phyloP scores from a whole-genome alignment of 2,888 invertebrate species.

The Scaptomyza parva region DNA sequence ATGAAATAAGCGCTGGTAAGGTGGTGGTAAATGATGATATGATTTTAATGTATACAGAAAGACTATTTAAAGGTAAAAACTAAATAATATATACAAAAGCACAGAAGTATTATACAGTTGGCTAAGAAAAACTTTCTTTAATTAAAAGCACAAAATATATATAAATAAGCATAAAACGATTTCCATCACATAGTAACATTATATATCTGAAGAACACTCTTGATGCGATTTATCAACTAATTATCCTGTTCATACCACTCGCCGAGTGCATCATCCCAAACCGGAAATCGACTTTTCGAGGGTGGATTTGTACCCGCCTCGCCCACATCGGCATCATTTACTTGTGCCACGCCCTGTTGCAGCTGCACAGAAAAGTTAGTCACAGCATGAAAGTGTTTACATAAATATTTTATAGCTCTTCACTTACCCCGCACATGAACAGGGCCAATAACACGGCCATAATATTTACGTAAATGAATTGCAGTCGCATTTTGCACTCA shows the following conservation, averaged over 20 bases:
- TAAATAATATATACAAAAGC: no score
- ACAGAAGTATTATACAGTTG: no score
- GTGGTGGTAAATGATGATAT: no score
- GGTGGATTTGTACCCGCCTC: conserved; percentile 36
- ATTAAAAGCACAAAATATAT: no score
- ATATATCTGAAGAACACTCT: background rate
- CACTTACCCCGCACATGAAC: conserved; percentile 36
- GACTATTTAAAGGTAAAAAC: no score
- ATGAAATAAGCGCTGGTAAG: background rate
- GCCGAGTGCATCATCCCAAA: conserved; percentile 72
- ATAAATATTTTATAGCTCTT: background rate
- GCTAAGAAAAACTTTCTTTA: no score
- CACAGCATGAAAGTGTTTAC: background rate
- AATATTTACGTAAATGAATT: conserved; percentile 36
- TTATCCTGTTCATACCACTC: conserved; percentile 48
- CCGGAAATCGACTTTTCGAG: conserved; percentile 59
- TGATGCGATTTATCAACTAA: conserved; percentile 5
- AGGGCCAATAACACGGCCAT: conserved; percentile 44
- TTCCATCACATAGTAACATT: no score
- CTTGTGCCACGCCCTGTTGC: conserved; percentile 42
- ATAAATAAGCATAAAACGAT: no score
- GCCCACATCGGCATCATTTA: conserved; percentile 25
- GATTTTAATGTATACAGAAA: no score
- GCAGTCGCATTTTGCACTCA: conserved; percentile 44
- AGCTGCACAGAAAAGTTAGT: conserved; percentile 38